Percentiles rank a stretch among this genome's conserved stretches.
Evolutionary conservation across 2,797 vertebrate genomes (phyloP).

Genomic region (Benthosema pterotum): DNA sequence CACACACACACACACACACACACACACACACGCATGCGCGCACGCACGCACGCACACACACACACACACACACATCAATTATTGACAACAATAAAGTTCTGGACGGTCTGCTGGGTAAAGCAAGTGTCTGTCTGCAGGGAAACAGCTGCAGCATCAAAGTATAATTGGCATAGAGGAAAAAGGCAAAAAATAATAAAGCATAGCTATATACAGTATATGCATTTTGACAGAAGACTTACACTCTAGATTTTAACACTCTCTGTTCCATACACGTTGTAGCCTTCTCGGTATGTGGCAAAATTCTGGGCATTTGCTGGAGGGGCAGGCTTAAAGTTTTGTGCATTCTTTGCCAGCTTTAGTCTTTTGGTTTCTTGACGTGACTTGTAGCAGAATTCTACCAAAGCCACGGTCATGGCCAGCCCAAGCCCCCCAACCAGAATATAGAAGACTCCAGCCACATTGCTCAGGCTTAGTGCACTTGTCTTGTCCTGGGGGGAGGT

Average conservation of each 20-base stretch:
- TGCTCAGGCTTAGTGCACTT: constrained; percentile 98
- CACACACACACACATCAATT: too few species aligned
- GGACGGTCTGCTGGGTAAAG: too few species aligned
- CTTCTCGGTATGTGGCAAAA: constrained; percentile 98
- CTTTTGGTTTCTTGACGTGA: constrained; percentile 96
- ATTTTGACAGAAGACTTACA: constrained; percentile 79
- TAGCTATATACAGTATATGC: too few species aligned
- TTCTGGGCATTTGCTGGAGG: constrained; percentile 93
- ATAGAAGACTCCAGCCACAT: constrained; percentile 99
- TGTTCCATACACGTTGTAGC: constrained; percentile 99
- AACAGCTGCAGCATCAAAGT: too few species aligned
- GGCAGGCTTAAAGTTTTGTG: constrained; percentile 96
- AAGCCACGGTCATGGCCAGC: constrained; percentile 98
- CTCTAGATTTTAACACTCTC: constrained; percentile 98
- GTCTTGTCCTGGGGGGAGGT: constrained; percentile 97
- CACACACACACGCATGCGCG: too few species aligned
- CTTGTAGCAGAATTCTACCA: constrained; percentile 99
- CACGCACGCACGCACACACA: too few species aligned
- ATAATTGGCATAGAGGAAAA: neutral
- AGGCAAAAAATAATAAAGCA: constrained; percentile 5
- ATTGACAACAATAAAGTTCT: too few species aligned
- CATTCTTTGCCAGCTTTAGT: constrained; percentile 95
- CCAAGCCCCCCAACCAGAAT: constrained; percentile 99
- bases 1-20: too few species aligned
- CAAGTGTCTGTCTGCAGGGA: too few species aligned